These are phyloP conservation scores for Mesorhabditis belari DNA, from an alignment of 2,888 invertebrate species.

Conservation along the genomic window DNA sequence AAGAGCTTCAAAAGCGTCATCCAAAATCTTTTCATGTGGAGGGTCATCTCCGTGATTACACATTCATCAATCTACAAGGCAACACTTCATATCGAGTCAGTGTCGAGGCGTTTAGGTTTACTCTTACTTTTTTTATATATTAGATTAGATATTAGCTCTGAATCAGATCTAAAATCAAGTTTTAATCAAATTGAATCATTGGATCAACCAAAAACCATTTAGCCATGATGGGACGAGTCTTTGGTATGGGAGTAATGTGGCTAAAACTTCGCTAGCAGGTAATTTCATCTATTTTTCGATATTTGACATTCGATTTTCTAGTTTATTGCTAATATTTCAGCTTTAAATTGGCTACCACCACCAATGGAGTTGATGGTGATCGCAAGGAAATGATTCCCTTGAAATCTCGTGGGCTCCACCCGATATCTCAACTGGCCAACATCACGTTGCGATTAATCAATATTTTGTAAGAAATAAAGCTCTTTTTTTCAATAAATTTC, in stretches of 20 bases:
- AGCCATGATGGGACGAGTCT: constrained; percentile 15
- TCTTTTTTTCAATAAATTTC: too few species aligned
- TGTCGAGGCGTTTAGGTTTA: constrained; percentile 27
- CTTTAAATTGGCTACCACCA: constrained; percentile 31
- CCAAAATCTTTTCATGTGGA: constrained; percentile 10
- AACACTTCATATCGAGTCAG: constrained; percentile 37
- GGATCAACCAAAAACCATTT: too few species aligned
- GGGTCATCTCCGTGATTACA: constrained; percentile 14
- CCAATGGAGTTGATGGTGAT: constrained; percentile 28
- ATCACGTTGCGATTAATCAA: constrained; percentile 30
- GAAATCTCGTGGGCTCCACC: constrained; percentile 35
- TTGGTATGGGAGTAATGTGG: constrained; percentile 34
- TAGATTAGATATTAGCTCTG: too few species aligned
- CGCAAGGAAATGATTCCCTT: constrained; percentile 23
- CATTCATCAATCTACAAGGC: constrained; percentile 20
- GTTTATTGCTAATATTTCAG: too few species aligned
- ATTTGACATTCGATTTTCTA: too few species aligned
- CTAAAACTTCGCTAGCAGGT: constrained; percentile 36
- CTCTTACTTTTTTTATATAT: too few species aligned
- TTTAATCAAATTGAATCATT: too few species aligned
- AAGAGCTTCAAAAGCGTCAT: neutral
- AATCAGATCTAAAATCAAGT: too few species aligned
- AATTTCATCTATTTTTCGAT: neutral
- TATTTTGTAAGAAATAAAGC: constrained; percentile 25
- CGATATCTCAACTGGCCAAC: constrained; percentile 21